Percentiles rank a stretch among this genome's conserved stretches.
Conservation (phyloP, 1,140 invertebrate genomes). For the Schlechtendalia chinensis region DNA sequence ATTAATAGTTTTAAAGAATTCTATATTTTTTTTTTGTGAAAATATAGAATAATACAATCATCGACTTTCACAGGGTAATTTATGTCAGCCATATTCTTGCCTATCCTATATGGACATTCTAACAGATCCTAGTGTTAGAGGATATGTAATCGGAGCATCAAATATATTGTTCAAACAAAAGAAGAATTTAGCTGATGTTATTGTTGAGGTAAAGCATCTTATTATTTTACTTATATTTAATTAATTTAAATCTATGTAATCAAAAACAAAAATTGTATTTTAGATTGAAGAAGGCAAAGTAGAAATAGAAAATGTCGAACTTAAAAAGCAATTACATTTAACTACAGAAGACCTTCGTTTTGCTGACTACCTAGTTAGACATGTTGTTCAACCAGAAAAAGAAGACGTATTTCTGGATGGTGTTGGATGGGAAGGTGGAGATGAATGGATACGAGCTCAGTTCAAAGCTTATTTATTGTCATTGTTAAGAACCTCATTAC, state of each 20-base stretch:
- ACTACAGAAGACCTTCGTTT: conserved; percentile 95
- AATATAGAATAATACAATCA: conserved; percentile 14
- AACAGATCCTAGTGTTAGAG: conserved; percentile 80
- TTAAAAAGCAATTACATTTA: conserved; percentile 78
- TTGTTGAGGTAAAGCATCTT: conserved; percentile 72
- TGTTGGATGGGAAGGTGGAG: conserved; percentile 85
- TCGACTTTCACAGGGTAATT: conserved; percentile 67
- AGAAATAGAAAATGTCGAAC: conserved; percentile 80
- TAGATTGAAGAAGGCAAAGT: conserved; percentile 75
- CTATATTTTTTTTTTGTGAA: conserved; percentile 52
- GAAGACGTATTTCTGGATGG: conserved; percentile 71
- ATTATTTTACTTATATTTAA: neutral
- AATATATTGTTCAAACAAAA: conserved; percentile 97
- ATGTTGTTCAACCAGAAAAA: conserved; percentile 71
- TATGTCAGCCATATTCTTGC: conserved; percentile 94
- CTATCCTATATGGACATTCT: conserved; percentile 92
- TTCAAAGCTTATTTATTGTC: conserved; percentile 90
- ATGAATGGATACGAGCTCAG: conserved; percentile 94
- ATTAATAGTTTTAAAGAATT: conserved; percentile 32
- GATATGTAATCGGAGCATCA: conserved; percentile 93
- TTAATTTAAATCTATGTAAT: neutral
- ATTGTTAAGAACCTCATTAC: conserved; percentile 76
- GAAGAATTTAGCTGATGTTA: conserved; percentile 84
- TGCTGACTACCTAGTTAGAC: conserved; percentile 87
- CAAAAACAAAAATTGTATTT: conserved; percentile 13